phyloP scores from a whole-genome alignment of 2,113 vertebrate genomes.

The Polypterus bichir region DNA sequence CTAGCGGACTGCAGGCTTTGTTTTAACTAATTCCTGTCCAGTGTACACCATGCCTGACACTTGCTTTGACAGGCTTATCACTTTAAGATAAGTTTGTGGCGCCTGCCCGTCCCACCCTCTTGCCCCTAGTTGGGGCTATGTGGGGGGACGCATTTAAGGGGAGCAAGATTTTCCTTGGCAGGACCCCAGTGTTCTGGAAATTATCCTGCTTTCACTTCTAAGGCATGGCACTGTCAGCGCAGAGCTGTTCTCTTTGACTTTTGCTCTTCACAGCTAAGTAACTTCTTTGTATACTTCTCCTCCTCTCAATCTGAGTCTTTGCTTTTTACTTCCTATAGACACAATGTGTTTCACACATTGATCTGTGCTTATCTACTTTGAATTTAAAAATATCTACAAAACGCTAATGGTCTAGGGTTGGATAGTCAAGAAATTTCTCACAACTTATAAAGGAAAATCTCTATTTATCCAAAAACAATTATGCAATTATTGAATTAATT shows the following conservation, averaged over 20 bases:
- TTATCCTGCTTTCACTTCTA: background rate
- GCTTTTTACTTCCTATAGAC: background rate
- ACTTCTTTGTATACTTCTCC: background rate
- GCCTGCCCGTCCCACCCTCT: background rate
- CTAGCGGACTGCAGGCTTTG: too few species aligned
- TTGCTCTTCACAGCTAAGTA: too few species aligned
- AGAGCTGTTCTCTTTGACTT: too few species aligned
- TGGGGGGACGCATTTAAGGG: background rate
- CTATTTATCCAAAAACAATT: too few species aligned
- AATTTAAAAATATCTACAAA: too few species aligned
- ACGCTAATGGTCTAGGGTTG: too few species aligned
- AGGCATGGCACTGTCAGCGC: background rate
- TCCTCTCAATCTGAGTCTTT: background rate
- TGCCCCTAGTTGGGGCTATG: background rate
- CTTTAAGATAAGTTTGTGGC: background rate
- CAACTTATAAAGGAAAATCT: too few species aligned
- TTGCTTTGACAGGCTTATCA: background rate
- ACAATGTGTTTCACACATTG: too few species aligned
- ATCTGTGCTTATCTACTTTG: too few species aligned
- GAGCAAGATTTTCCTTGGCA: background rate
- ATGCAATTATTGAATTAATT: too few species aligned
- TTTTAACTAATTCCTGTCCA: background rate
- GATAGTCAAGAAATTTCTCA: too few species aligned
- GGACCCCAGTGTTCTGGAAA: background rate
- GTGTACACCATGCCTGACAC: background rate